phyloP scores from a whole-genome alignment of 2,888 invertebrate species.

The Sinotaia quadrata region DNA sequence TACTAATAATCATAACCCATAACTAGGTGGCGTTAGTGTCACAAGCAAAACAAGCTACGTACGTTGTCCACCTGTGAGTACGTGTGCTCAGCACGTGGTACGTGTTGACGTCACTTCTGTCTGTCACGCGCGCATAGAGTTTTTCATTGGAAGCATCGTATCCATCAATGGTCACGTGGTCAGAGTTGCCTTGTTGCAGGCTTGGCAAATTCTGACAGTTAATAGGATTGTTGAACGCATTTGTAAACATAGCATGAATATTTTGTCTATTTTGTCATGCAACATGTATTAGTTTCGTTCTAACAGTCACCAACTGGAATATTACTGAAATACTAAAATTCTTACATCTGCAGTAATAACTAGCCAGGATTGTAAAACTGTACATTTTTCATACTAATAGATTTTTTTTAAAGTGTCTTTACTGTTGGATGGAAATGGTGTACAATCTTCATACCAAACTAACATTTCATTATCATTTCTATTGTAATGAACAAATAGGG shows the following conservation, averaged over 20 bases:
- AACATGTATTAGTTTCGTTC: too few relatives aligned
- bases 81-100: slow-evolving; percentile 32
- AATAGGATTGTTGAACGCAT: neutral
- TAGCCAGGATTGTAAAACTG: neutral
- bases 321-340: too few relatives aligned
- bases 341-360: too few relatives aligned
- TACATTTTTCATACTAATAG: too few relatives aligned
- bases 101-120: slow-evolving; percentile 39
- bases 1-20: too few relatives aligned
- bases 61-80: slow-evolving; percentile 16
- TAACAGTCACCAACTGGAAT: neutral
- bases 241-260: neutral
- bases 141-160: slow-evolving; percentile 33
- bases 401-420: too few relatives aligned
- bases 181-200: slow-evolving; percentile 10
- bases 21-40: too few relatives aligned
- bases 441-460: too few relatives aligned
- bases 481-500: too few relatives aligned
- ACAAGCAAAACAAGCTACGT: neutral
- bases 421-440: too few relatives aligned
- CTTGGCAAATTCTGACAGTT: slow-evolving; percentile 14
- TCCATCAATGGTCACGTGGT: slow-evolving; percentile 45
- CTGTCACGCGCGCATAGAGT: slow-evolving; percentile 41
- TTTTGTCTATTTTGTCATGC: too few relatives aligned
- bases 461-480: too few relatives aligned